Evolutionary conservation across 2,113 vertebrate species (phyloP), one percentile per base, ranked within the genome.

Genomic region (Ailuropoda melanoleuca): DNA sequence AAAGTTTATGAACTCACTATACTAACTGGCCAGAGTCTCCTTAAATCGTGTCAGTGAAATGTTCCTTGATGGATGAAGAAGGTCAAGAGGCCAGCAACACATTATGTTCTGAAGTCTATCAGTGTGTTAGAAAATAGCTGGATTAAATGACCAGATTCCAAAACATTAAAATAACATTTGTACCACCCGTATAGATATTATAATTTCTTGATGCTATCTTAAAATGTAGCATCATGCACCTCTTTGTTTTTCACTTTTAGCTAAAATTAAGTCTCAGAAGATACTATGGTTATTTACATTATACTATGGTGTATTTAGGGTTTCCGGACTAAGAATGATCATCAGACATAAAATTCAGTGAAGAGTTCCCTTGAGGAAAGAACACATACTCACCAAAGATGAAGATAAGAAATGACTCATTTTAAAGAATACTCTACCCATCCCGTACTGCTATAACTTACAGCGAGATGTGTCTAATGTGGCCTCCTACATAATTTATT

Each of bases 121-220:
- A n/a, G 37, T 21, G 8, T 39, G 46, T 31, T 56, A 88, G 50
- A 96, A 93, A 68, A 66, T 21, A 91, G 46, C 19, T 78, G 48
- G 26, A 56, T 56, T 83, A 66, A 95, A 92, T 43, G 0, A 74
- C 56, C n/a, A 70, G 37, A 85, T 88, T 95, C 31, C 62, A 82
- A 91, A 91, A 78, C 89, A 87, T 75, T 34, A 87, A 95, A 97
- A 64, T 89, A 46, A 46, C 23, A 70, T 56, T 96, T 95, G 60
- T 3, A 70, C 39, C 24, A 91, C 11, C 13, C 34, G 34, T 31
- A 43, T 1, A 90, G n/a, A 46, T 34, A 62, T 80, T 78, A 72
- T 24, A 39, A 62, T 92, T 81, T 74, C 48, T 95, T 81, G 50
- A 77, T 70, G 46, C 24, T 70, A 23, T 82, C 56, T 72, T 6